Base-by-base conservation (phyloP, 2,888 invertebrate species). In the Drosophila hamatofila region DNA sequence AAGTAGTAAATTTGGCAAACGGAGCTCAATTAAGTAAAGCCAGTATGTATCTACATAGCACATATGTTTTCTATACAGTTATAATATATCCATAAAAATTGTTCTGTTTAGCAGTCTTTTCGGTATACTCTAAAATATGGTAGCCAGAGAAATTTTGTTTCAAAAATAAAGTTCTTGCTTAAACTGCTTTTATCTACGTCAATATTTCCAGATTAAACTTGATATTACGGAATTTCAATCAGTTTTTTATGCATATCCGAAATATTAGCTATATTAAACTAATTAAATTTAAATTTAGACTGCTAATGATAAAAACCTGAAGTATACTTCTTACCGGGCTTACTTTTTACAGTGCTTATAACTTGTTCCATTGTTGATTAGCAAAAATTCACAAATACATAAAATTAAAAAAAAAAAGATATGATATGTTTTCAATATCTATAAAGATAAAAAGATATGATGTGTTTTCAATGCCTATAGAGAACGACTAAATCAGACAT, bases 191-290 rank as follows among this genome's bases (percentile, higher is more conserved):
- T 41, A 3, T 18, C 41, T 41, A 18, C 18, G 4, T 2, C 0
- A 11, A 4, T 1, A 41, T 18, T 18, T 41, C 41, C 11, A 41
- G 41, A 0, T 18, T 1, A 41, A 18, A 18, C 41, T 41, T 18
- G 18, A 18, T 18, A 41, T 41, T 41, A 18, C 1, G 4, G 41
- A 41, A 41, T 18, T n/a, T 4, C 9, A 3, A 4, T 39, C 5
- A 39, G 3, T 39, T n/a, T 8, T n/a, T 1, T n/a, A 39, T 39
- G 1, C 8, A 39, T 39, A 39, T 8, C 39, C n/a, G 7, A 8
- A 39, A 39, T 39, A n/a, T 39, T n/a, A 39, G n/a, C n/a, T n/a
- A 39, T 39, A 39, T 39, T n/a, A n/a, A 39, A 39, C 9, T 39
- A n/a, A 9, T 39, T 39, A 8, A n/a, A 2, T n/a, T 8, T 39